Evolutionary conservation across 2,888 invertebrate species (phyloP).

Genomic region (Pammene aurita): DNA sequence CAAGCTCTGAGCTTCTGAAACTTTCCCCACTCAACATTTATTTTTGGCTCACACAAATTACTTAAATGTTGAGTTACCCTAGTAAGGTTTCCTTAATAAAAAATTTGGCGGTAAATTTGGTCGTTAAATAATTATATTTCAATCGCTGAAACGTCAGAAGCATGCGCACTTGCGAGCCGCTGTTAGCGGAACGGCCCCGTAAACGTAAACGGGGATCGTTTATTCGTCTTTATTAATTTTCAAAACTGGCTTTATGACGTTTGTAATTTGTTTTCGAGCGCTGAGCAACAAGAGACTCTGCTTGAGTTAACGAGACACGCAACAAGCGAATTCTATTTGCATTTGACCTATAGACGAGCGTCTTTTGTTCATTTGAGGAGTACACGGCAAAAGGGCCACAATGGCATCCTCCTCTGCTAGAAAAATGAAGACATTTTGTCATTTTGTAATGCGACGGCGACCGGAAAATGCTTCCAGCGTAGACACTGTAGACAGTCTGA

Average conservation of each 20-base stretch:
- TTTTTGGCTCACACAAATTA: constrained; percentile 45
- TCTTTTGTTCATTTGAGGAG: constrained; percentile 56
- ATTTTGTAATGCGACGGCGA: constrained; percentile 38
- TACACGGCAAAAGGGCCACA: constrained; percentile 41
- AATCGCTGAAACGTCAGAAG: constrained; percentile 57
- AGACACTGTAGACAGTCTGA: constrained; percentile 36
- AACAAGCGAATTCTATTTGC: constrained; percentile 75
- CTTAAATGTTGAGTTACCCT: constrained; percentile 32
- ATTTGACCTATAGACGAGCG: constrained; percentile 73
- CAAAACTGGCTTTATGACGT: constrained; percentile 72
- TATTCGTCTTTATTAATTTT: constrained; percentile 74
- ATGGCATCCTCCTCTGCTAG: constrained; percentile 46
- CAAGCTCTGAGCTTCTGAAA: constrained; percentile 73
- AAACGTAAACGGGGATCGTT: constrained; percentile 62
- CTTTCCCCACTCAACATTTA: constrained; percentile 61
- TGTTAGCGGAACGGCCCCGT: constrained; percentile 57
- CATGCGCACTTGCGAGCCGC: constrained; percentile 60
- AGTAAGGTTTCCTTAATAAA: constrained; percentile 35
- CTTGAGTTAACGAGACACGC: constrained; percentile 67
- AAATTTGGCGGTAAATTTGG: constrained; percentile 37
- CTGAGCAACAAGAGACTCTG: constrained; percentile 62
- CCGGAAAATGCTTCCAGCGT: constrained; percentile 35
- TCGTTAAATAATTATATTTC: constrained; percentile 51
- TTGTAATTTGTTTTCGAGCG: constrained; percentile 71
- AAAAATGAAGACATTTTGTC: constrained; percentile 40